These are phyloP conservation scores for Nycticebus coucang DNA, from an alignment of 2,113 vertebrate genomes.

Conservation along the genomic window DNA sequence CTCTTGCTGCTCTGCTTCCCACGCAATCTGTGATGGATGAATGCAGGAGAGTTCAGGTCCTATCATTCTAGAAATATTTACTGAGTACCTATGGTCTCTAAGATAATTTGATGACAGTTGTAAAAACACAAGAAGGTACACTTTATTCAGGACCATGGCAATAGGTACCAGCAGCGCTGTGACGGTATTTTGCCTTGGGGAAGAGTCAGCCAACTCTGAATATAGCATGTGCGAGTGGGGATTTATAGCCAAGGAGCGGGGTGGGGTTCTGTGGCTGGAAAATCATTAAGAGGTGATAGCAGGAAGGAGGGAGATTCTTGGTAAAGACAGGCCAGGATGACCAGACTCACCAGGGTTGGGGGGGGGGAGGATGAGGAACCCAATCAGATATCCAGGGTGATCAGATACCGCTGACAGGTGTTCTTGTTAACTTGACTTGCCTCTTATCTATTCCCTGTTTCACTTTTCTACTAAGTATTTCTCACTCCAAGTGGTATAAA, in stretches of 20 bases:
- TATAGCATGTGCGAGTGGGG: neutral
- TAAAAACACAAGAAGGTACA: neutral
- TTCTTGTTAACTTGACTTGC: neutral
- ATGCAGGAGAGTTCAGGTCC: neutral
- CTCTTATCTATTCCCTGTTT: neutral
- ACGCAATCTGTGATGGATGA: fast-evolving
- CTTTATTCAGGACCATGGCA: neutral
- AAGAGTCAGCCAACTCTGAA: neutral
- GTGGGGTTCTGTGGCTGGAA: neutral
- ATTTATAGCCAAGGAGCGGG: neutral
- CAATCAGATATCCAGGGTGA: no score
- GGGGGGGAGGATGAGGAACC: neutral
- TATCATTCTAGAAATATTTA: neutral
- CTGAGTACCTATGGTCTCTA: neutral
- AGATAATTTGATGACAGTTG: neutral
- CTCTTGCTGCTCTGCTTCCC: neutral
- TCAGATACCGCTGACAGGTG: neutral
- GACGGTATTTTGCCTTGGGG: neutral
- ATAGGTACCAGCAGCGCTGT: neutral
- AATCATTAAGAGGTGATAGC: no score
- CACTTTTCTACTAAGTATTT: neutral
- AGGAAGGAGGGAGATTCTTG: neutral
- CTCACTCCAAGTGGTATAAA: neutral
- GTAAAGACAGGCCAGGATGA: neutral
- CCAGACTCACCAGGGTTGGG: neutral